phyloP scores from a whole-genome alignment of 92 coral and sea anemone species.

The Palythoa heliodiscus region DNA sequence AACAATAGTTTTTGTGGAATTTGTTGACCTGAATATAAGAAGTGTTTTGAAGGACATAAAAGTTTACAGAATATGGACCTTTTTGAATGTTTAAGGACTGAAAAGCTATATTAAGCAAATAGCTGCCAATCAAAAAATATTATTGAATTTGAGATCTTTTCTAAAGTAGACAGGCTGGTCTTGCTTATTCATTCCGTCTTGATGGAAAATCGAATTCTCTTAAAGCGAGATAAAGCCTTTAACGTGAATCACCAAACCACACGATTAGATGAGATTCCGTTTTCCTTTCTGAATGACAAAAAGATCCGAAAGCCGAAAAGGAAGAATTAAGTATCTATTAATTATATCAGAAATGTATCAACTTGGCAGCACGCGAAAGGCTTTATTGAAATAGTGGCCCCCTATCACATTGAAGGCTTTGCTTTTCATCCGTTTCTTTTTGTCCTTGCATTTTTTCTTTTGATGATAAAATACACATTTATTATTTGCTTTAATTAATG shows the following conservation, averaged over 20 bases:
- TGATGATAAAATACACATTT: no score
- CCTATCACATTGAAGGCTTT: no score
- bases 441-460: no score
- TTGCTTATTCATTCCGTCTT: background rate
- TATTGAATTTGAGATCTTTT: background rate
- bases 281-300: conserved; percentile 24
- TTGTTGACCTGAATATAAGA: background rate
- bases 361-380: no score
- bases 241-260: conserved; percentile 30
- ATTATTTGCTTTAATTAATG: no score
- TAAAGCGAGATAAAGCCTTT: background rate
- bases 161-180: conserved; percentile 2
- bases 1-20: background rate
- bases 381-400: no score
- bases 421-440: no score
- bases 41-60: background rate
- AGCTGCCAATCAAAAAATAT: conserved; percentile 7
- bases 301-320: conserved; percentile 2
- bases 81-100: conserved; percentile 13
- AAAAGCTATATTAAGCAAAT: conserved; percentile 8
- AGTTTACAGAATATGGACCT: conserved; percentile 12
- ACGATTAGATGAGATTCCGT: background rate
- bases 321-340: background rate
- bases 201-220: background rate
- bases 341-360: background rate